Evolutionary conservation across 2,888 invertebrate species (phyloP).

Genomic region (Pseudanteris insignis): DNA sequence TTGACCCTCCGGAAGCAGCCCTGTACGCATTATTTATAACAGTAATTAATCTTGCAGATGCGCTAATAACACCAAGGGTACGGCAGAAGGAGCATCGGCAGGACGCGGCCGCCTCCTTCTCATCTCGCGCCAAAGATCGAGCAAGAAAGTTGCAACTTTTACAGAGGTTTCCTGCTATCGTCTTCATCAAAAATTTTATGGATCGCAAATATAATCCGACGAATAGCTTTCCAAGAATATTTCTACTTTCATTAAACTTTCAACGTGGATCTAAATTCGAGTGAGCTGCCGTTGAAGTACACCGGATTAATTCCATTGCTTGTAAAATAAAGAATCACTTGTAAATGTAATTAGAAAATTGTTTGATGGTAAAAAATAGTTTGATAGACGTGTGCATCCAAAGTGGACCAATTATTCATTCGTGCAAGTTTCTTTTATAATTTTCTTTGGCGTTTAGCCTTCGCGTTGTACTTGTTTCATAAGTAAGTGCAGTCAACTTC

Average conservation of each 20-base stretch:
- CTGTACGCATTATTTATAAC: constrained; percentile 50
- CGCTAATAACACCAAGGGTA: constrained; percentile 49
- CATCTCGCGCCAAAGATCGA: constrained; percentile 39
- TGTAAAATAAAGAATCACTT: constrained; percentile 31
- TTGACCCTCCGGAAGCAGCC: constrained; percentile 44
- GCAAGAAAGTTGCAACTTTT: constrained; percentile 44
- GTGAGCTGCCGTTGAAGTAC: constrained; percentile 34
- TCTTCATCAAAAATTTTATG: constrained; percentile 44
- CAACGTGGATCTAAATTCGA: constrained; percentile 35
- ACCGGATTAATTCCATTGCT: constrained; percentile 36
- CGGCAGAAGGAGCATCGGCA: constrained; percentile 33
- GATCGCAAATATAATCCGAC: constrained; percentile 45
- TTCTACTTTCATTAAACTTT: constrained; percentile 45
- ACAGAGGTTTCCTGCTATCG: constrained; percentile 43
- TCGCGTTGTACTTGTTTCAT: no score
- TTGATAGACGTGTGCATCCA: constrained; percentile 8
- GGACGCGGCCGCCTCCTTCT: constrained; percentile 25
- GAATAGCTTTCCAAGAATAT: constrained; percentile 40
- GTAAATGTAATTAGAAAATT: constrained; percentile 31
- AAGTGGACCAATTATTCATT: constrained; percentile 4
- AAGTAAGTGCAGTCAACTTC: no score
- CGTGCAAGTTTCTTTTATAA: neutral
- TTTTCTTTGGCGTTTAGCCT: neutral
- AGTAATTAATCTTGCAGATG: constrained; percentile 52
- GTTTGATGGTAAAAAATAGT: constrained; percentile 16